Base-by-base conservation (phyloP, 2,113 vertebrate genomes). In the Gobius niger region DNA sequence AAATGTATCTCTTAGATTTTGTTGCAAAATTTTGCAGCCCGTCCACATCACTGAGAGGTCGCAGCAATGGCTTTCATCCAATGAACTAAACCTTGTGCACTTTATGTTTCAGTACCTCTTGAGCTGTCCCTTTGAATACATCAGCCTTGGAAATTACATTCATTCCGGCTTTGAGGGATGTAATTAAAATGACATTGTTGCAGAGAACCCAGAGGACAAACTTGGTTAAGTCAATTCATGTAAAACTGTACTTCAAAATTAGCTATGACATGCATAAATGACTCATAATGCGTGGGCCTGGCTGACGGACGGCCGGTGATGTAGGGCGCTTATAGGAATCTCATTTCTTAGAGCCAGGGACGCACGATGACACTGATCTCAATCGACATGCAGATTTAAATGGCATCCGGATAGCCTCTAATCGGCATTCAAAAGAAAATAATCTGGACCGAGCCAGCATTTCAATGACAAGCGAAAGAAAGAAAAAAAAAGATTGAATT, bases 341-440 rank as follows among this genome's bases (percentile, higher is more conserved):
- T 83, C 69, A 83, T 85, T 83, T 83, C 60, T 59, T 52, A 51
- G 40, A 73, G 47, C 67, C 40, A 15, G 50, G 40, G 24, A 47
- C n/a, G 49, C 51, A 63, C 18, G 44, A 18, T 75, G 80, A 83
- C 71, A 44, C 69, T 86, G 65, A 86, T 83, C 52, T 60, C 59
- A 52, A 53, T 52, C 44, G 75, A 84, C 70, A 56, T 63, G 47
- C 80, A 79, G 65, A 80, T 84, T 81, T 57, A 73, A 78, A 82
- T 79, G 67, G 49, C 72, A 69, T 68, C 49, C 67, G 73, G 72
- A 87, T 71, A 7, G 62, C 46, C 61, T 67, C 68, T 70, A 69
- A 82, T 87, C 69, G n/a, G 68, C 59, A 81, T 88, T 84, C 73
- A 65, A 49, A 67, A 34, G 73, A 70, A 82, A 77, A 77, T 49